A percentile compares a stretch with the other conserved stretches of the same genome.
Conservation (phyloP, 92 coral and sea anemone genomes). For the Parazoanthus atlanticus region DNA sequence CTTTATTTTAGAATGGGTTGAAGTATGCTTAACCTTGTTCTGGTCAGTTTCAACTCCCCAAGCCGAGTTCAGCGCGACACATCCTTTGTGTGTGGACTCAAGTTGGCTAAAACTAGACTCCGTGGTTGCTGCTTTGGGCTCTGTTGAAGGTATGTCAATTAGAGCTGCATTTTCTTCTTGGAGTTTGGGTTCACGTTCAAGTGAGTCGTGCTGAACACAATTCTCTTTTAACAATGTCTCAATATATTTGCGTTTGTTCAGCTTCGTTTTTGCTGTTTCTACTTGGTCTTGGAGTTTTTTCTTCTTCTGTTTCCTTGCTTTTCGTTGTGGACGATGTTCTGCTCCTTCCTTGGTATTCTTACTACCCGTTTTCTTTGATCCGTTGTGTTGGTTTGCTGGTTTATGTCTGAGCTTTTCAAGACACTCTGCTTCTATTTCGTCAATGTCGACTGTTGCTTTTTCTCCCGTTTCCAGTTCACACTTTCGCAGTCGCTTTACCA, state of each 20-base stretch:
- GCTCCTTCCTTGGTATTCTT: slow-evolving; percentile 11
- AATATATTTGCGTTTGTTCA: background rate
- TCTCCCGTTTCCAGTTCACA: slow-evolving; percentile 67
- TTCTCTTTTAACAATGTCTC: slow-evolving; percentile 3
- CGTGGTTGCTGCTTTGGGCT: background rate
- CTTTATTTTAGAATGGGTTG: slow-evolving; percentile 12
- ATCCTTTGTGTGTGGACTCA: background rate
- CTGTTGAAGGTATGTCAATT: slow-evolving; percentile 1
- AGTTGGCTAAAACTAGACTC: background rate
- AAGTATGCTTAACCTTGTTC: slow-evolving; percentile 1
- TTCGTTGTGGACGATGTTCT: background rate
- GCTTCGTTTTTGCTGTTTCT: slow-evolving; percentile 14
- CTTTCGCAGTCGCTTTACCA: slow-evolving; percentile 62
- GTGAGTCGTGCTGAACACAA: background rate
- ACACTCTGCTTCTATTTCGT: slow-evolving; percentile 33
- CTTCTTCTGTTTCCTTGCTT: slow-evolving; percentile 16
- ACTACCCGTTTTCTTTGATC: slow-evolving; percentile 18
- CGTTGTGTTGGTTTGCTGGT: slow-evolving; percentile 19
- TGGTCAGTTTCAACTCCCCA: background rate
- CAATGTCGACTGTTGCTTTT: slow-evolving; percentile 64
- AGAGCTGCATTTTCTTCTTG: background rate
- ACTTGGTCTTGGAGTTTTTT: background rate
- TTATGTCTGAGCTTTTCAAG: slow-evolving; percentile 12
- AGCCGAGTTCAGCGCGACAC: background rate
- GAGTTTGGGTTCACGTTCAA: background rate